Evolutionary conservation across 37 sponge, comb jelly and placozoan genomes (phyloP).

Genomic region (Dysidea cf. avara): DNA sequence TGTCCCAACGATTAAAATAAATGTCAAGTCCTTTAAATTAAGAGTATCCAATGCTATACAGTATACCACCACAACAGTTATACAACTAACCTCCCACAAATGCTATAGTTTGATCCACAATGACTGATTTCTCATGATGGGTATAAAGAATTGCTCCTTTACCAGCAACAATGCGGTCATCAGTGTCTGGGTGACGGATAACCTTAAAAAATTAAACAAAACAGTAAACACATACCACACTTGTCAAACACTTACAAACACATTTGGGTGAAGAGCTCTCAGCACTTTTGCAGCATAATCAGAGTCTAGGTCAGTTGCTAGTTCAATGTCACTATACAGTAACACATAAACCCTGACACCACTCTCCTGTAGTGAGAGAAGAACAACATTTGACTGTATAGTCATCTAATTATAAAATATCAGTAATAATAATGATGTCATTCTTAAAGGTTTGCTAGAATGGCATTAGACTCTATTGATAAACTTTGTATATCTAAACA

Average conservation of each 20-base stretch:
- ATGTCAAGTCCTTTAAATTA: slow-evolving; percentile 57
- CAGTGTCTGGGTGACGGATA: slow-evolving; percentile 32
- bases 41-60: no score
- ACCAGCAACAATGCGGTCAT: slow-evolving; percentile 20
- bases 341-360: slow-evolving; percentile 56
- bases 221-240: no score
- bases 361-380: background rate
- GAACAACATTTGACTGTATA: no score
- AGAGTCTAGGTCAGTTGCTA: slow-evolving; percentile 25
- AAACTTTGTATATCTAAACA: no score
- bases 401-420: no score
- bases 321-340: slow-evolving; percentile 37
- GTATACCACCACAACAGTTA: no score
- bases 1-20: slow-evolving; percentile 66
- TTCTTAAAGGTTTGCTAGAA: no score
- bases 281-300: slow-evolving; percentile 16
- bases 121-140: slow-evolving; percentile 70
- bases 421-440: no score
- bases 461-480: no score
- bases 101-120: slow-evolving; percentile 56
- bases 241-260: slow-evolving; percentile 23
- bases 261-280: slow-evolving; percentile 35
- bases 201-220: slow-evolving; percentile 11
- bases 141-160: slow-evolving; percentile 37
- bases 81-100: slow-evolving; percentile 51